Base-by-base conservation (phyloP, 2,797 vertebrate species). In the Cuniculus paca region DNA sequence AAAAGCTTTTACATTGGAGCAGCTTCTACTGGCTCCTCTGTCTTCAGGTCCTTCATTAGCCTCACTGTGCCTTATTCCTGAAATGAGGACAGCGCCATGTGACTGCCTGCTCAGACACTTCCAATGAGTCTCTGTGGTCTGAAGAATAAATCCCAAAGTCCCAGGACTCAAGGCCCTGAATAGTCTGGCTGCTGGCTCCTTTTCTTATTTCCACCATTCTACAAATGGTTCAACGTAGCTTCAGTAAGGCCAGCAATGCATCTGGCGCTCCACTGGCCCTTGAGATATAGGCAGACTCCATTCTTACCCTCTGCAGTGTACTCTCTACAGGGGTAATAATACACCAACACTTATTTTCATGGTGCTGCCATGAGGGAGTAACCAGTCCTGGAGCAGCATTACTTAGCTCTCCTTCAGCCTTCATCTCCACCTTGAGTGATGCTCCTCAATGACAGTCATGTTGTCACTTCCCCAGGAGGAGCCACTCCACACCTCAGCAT, bases 21-120 rank as follows among this genome's bases (percentile, higher is more conserved):
- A 28, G 36, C 8, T 2, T 5, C 36, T 24, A 6, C 8, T 0
- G 28, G 11, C 22, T 11, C 6, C 34, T 9, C 34, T 9, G 11
- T 58, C 26, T 82, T 45, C 58, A 79, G 86, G 52, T 17, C 9
- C 9, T 60, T n/a, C 0, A 0, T 78, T 72, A 42, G 39, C 36
- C 45, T 91, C 10, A 0, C n/a, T 14, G 31, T 31, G 26, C 0
- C 1, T 42, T 86, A 9, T 7, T 42, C 42, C 81, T 45, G 34
- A 91, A 82, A 13, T 0, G 0, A 31, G 58, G 54, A 72, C 1
- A 50, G 48, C 42, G 39, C 61, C 28, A 0, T 2, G 19, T 11
- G 54, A 45, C 26, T 48, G 50, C 26, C 86, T 1, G 31, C 50
- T 77, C 31, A 75, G 88, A 92, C 39, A 26, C 2, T 10, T 61